Evolutionary conservation across 2,113 vertebrate genomes (phyloP).

Genomic region (Collichthys lucidus): DNA sequence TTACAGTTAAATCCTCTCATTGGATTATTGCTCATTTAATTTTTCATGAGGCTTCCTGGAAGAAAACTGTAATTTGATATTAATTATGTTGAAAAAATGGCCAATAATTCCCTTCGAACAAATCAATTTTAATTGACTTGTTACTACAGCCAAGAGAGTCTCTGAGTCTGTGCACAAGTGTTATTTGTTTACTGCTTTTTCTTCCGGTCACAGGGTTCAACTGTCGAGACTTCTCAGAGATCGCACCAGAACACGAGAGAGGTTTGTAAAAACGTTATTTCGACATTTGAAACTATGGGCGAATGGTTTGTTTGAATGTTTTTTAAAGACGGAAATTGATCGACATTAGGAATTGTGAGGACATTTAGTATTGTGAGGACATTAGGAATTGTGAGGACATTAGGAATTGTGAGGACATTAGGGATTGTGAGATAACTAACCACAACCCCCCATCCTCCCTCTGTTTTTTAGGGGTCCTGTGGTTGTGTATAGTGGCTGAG

Average conservation of each 20-base stretch:
- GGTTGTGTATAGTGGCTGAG: constrained; percentile 90
- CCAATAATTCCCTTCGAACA: too few species aligned
- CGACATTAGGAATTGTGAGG: too few species aligned
- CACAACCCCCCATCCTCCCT: background rate
- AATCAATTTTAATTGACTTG: too few species aligned
- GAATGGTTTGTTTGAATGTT: background rate
- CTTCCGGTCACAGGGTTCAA: constrained; percentile 85
- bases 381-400: background rate
- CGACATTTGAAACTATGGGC: background rate
- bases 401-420: background rate
- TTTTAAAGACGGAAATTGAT: background rate
- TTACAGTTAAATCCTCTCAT: too few species aligned
- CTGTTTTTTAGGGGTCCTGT: constrained; percentile 85
- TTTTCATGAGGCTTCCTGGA: too few species aligned
- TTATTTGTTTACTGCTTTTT: background rate
- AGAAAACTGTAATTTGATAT: too few species aligned
- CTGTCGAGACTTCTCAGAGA: constrained; percentile 89
- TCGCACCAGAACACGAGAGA: constrained; percentile 89
- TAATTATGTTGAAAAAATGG: too few species aligned
- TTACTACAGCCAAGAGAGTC: too few species aligned
- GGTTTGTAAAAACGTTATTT: constrained; percentile 78
- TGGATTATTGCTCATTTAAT: too few species aligned
- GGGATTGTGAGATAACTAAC: background rate
- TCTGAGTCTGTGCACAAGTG: too few species aligned
- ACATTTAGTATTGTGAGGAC: background rate